These are phyloP conservation scores for Eira barbara DNA, from an alignment of 2,113 vertebrate species.

Conservation along the genomic window DNA sequence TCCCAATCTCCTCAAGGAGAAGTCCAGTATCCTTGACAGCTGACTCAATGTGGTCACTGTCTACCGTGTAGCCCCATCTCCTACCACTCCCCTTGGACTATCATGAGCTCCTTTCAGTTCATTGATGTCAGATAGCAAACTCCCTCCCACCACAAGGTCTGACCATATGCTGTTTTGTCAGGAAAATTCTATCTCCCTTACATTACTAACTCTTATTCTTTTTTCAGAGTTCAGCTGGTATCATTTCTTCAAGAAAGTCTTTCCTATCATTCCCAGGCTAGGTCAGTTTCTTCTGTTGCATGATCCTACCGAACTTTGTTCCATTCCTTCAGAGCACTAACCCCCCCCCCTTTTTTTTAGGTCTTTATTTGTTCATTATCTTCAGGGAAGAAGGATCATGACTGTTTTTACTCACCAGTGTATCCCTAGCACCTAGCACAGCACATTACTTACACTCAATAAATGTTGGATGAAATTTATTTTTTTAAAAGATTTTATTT, in stretches of 20 bases:
- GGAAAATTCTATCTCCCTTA: neutral
- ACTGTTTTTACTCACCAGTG: neutral
- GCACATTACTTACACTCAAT: neutral
- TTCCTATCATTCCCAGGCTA: neutral
- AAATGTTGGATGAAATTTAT: neutral
- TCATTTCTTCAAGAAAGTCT: neutral
- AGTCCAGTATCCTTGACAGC: neutral
- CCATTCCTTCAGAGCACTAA: neutral
- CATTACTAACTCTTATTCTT: neutral
- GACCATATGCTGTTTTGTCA: neutral
- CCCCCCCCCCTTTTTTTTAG: neutral
- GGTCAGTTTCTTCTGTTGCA: neutral
- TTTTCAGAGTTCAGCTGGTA: neutral
- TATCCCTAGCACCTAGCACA: neutral
- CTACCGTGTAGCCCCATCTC: neutral
- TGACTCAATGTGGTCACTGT: neutral
- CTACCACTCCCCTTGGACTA: neutral
- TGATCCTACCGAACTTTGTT: neutral
- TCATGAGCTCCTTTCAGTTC: neutral
- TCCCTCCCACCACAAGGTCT: neutral
- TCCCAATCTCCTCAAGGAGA: neutral
- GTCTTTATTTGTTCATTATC: neutral
- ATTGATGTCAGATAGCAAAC: neutral
- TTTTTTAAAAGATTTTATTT: too few relatives aligned
- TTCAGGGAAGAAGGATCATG: neutral